Evolutionary conservation across 1,140 invertebrate species (phyloP).

Genomic region (Phortica variegata): DNA sequence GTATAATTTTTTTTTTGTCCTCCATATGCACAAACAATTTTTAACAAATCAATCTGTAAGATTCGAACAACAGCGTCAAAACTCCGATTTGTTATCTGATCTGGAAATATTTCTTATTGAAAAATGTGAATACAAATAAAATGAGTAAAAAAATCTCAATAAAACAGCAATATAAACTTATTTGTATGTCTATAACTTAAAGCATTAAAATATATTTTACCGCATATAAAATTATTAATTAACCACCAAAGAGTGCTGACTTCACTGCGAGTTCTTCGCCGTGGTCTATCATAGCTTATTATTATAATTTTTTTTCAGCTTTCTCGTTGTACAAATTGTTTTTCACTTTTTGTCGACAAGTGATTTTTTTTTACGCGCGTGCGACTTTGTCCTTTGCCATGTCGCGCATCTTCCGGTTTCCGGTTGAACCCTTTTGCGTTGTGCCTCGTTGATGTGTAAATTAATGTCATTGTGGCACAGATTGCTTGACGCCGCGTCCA

Average conservation of each 20-base stretch:
- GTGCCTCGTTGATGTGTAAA: slow-evolving; percentile 51
- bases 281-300: background rate
- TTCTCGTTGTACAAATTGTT: slow-evolving; percentile 28
- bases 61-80: too few relatives aligned
- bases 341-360: slow-evolving; percentile 17
- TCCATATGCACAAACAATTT: slow-evolving; percentile 39
- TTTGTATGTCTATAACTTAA: too few relatives aligned
- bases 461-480: slow-evolving; percentile 46
- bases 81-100: too few relatives aligned
- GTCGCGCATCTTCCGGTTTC: slow-evolving; percentile 35
- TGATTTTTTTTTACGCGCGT: slow-evolving; percentile 41
- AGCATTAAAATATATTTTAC: too few relatives aligned
- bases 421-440: slow-evolving; percentile 16
- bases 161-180: too few relatives aligned
- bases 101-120: too few relatives aligned
- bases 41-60: too few relatives aligned
- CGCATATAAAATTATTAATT: too few relatives aligned
- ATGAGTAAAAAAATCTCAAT: too few relatives aligned
- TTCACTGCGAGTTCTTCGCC: background rate
- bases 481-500: slow-evolving; percentile 25
- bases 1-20: slow-evolving; percentile 7
- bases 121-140: too few relatives aligned
- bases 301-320: slow-evolving; percentile 3
- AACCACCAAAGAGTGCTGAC: too few relatives aligned
- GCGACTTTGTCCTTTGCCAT: slow-evolving; percentile 25